Percentiles rank a stretch among this genome's conserved stretches.
These are phyloP conservation scores for Natator depressus DNA, from an alignment of 2,113 vertebrate genomes.

Conservation along the genomic window DNA sequence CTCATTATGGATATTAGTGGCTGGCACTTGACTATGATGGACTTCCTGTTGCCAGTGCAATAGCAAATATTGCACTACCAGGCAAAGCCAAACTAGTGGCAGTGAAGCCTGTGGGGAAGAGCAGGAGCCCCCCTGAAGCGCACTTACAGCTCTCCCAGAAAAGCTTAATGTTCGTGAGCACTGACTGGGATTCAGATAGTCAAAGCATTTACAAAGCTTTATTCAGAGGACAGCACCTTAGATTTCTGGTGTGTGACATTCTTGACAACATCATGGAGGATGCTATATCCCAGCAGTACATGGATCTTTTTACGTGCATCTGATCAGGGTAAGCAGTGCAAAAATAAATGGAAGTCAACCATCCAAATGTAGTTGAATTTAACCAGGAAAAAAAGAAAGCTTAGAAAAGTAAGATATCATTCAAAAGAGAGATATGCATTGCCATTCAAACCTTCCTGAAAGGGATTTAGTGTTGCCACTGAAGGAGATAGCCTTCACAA, in stretches of 20 bases:
- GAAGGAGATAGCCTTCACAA: background rate
- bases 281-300: background rate
- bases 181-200: background rate
- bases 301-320: background rate
- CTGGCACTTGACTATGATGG: background rate
- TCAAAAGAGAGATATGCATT: background rate
- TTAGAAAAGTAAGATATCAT: background rate
- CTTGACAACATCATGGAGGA: background rate
- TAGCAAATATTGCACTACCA: background rate
- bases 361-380: background rate
- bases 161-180: background rate
- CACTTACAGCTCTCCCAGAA: background rate
- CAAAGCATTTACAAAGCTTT: background rate
- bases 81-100: background rate
- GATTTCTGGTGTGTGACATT: background rate
- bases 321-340: background rate
- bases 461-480: background rate
- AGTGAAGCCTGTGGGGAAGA: background rate
- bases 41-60: background rate
- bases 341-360: background rate
- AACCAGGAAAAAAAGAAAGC: background rate
- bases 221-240: background rate
- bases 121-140: background rate
- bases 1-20: background rate
- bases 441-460: background rate